Evolutionary conservation across 1,140 invertebrate species (phyloP), one percentile per base, ranked within the genome.

Genomic region (Polyergus mexicanus): DNA sequence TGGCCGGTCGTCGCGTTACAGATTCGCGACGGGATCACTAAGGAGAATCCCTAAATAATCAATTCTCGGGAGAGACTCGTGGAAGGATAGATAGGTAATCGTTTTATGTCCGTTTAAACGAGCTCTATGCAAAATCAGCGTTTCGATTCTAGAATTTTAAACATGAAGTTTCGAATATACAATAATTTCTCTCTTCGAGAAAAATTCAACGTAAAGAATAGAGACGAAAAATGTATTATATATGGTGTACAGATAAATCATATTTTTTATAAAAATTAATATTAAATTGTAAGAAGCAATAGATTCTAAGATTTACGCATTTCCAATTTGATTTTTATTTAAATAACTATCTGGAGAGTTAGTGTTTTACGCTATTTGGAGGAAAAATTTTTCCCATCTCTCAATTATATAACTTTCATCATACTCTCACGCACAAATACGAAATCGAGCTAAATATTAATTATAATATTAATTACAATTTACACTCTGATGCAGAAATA

Each of bases 1-100:
- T n/a, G 51, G 56, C 35, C 7, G 51, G 19, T 6, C 56, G 38
- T 66, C 51, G 54, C 65, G 77, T 35, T 71, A 58, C 32, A 35
- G 78, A 63, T 75, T 75, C 44, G 44, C 16, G 44, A 19, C n/a
- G 13, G 71, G 63, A 75, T 75, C 65, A 54, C 41, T 22, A 41
- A 65, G 44, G n/a, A 60, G 58, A 25, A 5, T 25, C 78, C 25
- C 47, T 51, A 51, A n/a, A 47, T 22, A n/a, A 83, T 10, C 22
- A n/a, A 0, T 47, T 47, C 71, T 28, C n/a, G 28, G 35, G 47
- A 25, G 51, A 56, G 47, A 25, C 35, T 38, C 25, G 51, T 4
- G 19, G 22, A 32, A 83, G 41, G 35, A 72, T 58, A 58, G 41
- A 38, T n/a, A 16, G 13, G 44, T 19, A 38, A 68, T 28, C 41